Percentiles rank a stretch among this genome's conserved stretches.
Conservation (phyloP, 2,797 vertebrate genomes). For the Caiman crocodilus region DNA sequence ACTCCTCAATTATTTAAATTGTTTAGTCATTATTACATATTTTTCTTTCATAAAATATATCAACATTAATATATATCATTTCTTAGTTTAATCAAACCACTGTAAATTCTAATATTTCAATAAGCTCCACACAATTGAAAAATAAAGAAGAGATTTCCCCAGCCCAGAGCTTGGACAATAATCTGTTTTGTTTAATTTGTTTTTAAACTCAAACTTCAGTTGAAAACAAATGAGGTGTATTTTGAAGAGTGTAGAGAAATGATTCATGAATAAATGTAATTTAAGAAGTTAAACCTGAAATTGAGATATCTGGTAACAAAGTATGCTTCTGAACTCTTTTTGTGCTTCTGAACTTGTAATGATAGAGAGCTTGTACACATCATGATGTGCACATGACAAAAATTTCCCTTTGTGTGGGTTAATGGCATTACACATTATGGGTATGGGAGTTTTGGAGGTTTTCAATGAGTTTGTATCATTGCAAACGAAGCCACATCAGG, state of each 20-base stretch:
- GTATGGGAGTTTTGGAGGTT: no score
- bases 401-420: no score
- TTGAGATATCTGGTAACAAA: not conserved
- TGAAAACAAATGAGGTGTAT: not conserved
- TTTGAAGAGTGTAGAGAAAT: not conserved
- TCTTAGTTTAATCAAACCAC: not conserved
- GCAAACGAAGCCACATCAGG: no score
- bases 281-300: not conserved
- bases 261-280: not conserved
- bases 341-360: no score
- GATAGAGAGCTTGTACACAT: no score
- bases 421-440: no score
- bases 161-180: not conserved
- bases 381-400: no score
- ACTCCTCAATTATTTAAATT: not conserved
- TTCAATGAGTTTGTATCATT: no score
- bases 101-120: not conserved
- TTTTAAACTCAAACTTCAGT: not conserved
- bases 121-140: not conserved
- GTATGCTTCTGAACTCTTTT: not conserved
- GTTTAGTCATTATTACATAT: not conserved
- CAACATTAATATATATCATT: not conserved
- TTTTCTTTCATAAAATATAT: not conserved
- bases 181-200: not conserved
- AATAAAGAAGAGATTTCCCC: not conserved